Evolutionary conservation across 1,140 invertebrate species (phyloP).

Genomic region (Bicyclus anynana): DNA sequence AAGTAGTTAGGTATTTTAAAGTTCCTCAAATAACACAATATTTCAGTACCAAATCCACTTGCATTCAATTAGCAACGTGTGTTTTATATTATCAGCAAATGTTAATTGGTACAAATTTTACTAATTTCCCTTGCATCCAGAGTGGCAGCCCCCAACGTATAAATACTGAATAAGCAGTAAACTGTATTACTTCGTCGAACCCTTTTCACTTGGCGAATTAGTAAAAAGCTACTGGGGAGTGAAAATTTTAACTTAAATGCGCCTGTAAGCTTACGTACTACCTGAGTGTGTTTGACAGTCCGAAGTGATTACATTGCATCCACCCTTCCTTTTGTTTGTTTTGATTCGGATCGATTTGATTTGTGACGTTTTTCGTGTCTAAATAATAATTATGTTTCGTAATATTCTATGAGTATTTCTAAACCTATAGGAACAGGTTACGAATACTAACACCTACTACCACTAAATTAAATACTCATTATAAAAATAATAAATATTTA

Average conservation of each 20-base stretch:
- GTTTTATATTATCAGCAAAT: slow-evolving; percentile 36
- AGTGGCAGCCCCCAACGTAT: slow-evolving; percentile 67
- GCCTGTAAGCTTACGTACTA: slow-evolving; percentile 65
- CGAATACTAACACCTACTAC: too few relatives aligned
- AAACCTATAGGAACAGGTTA: too few relatives aligned
- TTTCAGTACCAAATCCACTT: neutral
- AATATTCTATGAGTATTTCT: slow-evolving; percentile 19
- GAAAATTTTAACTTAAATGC: slow-evolving; percentile 76
- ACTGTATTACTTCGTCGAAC: slow-evolving; percentile 76
- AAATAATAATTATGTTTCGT: too few relatives aligned
- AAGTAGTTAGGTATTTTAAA: too few relatives aligned
- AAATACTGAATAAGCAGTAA: slow-evolving; percentile 77
- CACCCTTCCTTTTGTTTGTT: slow-evolving; percentile 68
- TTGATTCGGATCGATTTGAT: slow-evolving; percentile 70
- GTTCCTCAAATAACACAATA: neutral
- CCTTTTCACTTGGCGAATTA: slow-evolving; percentile 78
- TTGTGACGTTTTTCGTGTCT: slow-evolving; percentile 61
- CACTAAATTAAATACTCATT: too few relatives aligned
- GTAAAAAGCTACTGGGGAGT: slow-evolving; percentile 76
- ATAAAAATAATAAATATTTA: too few relatives aligned
- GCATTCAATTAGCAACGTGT: slow-evolving; percentile 11
- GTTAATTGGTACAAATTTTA: slow-evolving; percentile 63
- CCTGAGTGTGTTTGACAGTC: slow-evolving; percentile 70
- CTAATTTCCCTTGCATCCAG: slow-evolving; percentile 65
- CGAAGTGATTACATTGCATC: slow-evolving; percentile 69